Evolutionary conservation across 1,140 invertebrate genomes (phyloP), one percentile per base, ranked within the genome.

Genomic region (Drosophila ambigua): DNA sequence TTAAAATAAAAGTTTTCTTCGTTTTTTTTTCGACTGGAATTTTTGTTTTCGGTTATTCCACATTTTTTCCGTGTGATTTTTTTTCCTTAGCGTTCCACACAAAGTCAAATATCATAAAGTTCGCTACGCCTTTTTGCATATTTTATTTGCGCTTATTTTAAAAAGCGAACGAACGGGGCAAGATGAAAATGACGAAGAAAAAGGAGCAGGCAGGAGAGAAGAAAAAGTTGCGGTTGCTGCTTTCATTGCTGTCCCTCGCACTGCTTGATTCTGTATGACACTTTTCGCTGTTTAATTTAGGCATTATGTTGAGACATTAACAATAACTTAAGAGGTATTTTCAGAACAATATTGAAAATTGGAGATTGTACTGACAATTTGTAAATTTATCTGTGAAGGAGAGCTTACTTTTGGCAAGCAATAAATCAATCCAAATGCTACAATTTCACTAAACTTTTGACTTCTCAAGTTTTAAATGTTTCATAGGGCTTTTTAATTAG

Each of bases 101-200:
- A 87, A 87, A 87, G 83, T 87, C 83, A 87, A 87, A 87, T 78
- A 87, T 87, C 83, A 87, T 87, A 87, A 87, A 87, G 83, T 87
- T 87, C 76, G 79, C 83, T 82, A 87, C 79, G 83, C 83, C 83
- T 88, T 88, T 88, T 87, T 87, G 83, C 83, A 87, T 88, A 87
- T 87, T 87, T 87, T 87, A 87, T 87, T 87, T 88, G 82, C 62
- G 82, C 83, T 88, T 81, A 88, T 79, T 87, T 88, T 65, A 62
- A 44, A 35, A 67, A 69, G 66, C 43, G 50, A 54, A 31, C 62
- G 23, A 48, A n/a, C 23, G 16, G 13, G 51, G 23, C 24, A 43
- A 65, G 61, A 55, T 44, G 26, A 8, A 28, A 31, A 46, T 49
- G 11, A 31, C 31, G 31, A 31, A 26, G 57, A 45, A 59, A 48